These are phyloP conservation scores for Drosophila demipolita DNA, from an alignment of 2,888 invertebrate species.

Conservation along the genomic window DNA sequence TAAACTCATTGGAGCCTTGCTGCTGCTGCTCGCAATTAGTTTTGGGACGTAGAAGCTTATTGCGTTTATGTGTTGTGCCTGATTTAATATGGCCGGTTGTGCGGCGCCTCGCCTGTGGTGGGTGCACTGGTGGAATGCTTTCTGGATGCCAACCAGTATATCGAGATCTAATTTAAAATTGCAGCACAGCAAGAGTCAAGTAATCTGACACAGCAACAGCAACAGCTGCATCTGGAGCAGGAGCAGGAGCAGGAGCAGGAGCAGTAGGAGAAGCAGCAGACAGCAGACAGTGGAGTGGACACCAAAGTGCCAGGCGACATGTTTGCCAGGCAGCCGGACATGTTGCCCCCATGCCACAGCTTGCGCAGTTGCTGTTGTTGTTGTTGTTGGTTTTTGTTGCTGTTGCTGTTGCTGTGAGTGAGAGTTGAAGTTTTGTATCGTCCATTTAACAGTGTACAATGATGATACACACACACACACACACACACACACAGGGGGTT, in stretches of 20 bases:
- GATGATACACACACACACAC: conserved; percentile 47
- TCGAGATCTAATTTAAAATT: conserved; percentile 61
- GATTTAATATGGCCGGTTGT: conserved; percentile 13
- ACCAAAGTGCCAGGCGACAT: conserved; percentile 62
- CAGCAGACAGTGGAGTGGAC: conserved; percentile 16
- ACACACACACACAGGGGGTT: conserved; percentile 1
- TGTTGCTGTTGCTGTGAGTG: conserved; percentile 19
- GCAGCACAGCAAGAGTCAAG: conserved; percentile 46
- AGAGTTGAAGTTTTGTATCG: conserved; percentile 75
- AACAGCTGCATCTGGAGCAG: not conserved
- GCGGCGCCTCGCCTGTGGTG: not conserved
- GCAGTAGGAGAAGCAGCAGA: conserved; percentile 11
- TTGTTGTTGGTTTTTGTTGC: conserved; percentile 2
- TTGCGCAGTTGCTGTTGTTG: not conserved
- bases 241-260: conserved; percentile 1
- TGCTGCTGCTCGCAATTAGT: conserved; percentile 41
- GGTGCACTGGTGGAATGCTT: not conserved
- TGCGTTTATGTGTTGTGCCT: conserved; percentile 17
- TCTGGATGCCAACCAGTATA: conserved; percentile 18
- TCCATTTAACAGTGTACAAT: conserved; percentile 78
- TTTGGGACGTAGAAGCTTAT: conserved; percentile 21
- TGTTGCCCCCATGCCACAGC: conserved; percentile 19
- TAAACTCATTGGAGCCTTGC: conserved; percentile 10
- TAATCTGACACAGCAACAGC: conserved; percentile 41
- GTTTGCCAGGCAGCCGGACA: conserved; percentile 60